These are phyloP conservation scores for Archips crataeganus DNA, from an alignment of 2,888 invertebrate species.

Conservation along the genomic window DNA sequence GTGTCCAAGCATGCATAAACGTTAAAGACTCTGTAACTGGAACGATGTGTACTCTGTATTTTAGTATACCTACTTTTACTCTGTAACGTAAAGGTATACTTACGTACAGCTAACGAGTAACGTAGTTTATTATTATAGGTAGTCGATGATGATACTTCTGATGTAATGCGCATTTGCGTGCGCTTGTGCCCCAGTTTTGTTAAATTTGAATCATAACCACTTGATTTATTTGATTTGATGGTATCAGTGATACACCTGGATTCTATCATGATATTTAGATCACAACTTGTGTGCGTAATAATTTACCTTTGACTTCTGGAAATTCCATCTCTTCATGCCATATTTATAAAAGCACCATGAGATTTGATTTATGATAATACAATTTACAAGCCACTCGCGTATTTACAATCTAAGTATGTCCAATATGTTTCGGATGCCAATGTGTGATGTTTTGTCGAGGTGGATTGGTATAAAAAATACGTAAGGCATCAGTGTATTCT, in stretches of 20 bases:
- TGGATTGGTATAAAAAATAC: too few species aligned
- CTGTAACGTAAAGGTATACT: not conserved
- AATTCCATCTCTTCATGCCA: too few species aligned
- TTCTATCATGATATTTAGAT: constrained; percentile 5
- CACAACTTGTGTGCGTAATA: not conserved
- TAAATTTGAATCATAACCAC: constrained; percentile 32
- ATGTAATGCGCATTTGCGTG: constrained; percentile 23
- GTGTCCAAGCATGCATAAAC: not conserved
- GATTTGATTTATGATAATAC: too few species aligned
- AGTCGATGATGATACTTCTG: constrained; percentile 24
- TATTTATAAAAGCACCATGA: too few species aligned
- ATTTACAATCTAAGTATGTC: too few species aligned
- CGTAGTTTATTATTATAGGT: constrained; percentile 18
- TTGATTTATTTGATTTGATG: constrained; percentile 33
- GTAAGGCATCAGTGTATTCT: too few species aligned
- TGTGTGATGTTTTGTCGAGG: too few species aligned
- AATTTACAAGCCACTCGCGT: too few species aligned
- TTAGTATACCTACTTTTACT: not conserved
- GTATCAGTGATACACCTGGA: constrained; percentile 20
- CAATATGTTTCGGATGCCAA: too few species aligned
- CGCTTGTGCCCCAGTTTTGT: constrained; percentile 26
- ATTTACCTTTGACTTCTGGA: not conserved
- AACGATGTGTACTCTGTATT: not conserved
- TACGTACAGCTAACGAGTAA: not conserved
- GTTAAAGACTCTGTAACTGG: not conserved